Evolutionary conservation across 2,797 vertebrate genomes (phyloP).

Genomic region (Taenioides sp.): DNA sequence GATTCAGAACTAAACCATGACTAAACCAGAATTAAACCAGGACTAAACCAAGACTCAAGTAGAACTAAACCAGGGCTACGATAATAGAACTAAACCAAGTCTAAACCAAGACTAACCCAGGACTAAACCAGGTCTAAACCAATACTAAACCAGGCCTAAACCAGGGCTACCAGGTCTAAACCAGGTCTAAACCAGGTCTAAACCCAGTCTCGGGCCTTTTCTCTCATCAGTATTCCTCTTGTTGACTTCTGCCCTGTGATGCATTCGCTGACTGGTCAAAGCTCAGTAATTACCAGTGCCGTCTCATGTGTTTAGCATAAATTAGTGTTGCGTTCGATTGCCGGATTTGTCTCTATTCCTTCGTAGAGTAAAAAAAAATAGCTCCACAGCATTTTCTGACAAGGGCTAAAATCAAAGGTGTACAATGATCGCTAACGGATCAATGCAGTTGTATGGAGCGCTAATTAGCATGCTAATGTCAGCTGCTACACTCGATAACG

Average conservation of each 20-base stretch:
- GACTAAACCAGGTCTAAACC: neutral
- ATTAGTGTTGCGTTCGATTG: slow-evolving; percentile 74
- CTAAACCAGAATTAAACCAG: too few relatives aligned
- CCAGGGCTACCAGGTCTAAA: neutral
- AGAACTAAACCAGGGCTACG: neutral
- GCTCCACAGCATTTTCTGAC: slow-evolving; percentile 47
- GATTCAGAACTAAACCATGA: too few relatives aligned
- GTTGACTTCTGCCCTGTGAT: neutral
- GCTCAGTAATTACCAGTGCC: slow-evolving; percentile 74
- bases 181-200: neutral
- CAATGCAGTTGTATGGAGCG: slow-evolving; percentile 66
- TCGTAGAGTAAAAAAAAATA: slow-evolving; percentile 6
- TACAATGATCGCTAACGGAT: slow-evolving; percentile 54
- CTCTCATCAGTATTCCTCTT: neutral
- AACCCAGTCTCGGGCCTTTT: neutral
- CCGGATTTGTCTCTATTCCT: slow-evolving; percentile 44
- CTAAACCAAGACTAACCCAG: neutral
- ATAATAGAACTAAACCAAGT: neutral
- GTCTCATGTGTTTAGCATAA: slow-evolving; percentile 71
- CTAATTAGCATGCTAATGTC: slow-evolving; percentile 55
- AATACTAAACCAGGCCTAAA: neutral
- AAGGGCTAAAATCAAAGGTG: slow-evolving; percentile 64
- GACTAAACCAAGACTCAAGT: neutral
- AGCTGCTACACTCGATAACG: slow-evolving; percentile 31
- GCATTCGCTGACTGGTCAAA: slow-evolving; percentile 60